These are phyloP conservation scores for Catharus fuscescens DNA, from an alignment of 2,113 vertebrate species.

Conservation along the genomic window DNA sequence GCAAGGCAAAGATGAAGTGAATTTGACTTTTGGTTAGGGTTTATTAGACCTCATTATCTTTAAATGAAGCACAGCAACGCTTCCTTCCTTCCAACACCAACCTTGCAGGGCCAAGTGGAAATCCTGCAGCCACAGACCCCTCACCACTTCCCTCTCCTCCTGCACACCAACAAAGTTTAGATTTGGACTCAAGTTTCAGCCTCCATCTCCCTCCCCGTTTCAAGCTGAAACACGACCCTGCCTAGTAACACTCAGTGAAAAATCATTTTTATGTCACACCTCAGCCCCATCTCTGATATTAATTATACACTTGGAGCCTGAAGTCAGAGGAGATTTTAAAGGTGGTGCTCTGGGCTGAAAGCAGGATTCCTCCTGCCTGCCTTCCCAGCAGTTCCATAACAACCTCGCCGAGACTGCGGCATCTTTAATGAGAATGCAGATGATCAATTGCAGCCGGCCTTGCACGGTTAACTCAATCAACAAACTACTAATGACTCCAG, in stretches of 20 bases:
- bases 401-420: not conserved
- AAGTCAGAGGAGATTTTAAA: conserved; percentile 4
- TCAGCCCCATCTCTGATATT: conserved; percentile 25
- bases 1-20: not conserved
- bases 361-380: not conserved
- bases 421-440: conserved; percentile 60
- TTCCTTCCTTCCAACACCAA: not conserved
- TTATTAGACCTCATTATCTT: conserved; percentile 44
- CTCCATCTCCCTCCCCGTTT: not conserved
- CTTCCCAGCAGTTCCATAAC: not conserved
- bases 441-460: conserved; percentile 64
- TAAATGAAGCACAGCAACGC: conserved; percentile 16
- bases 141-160: not conserved
- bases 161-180: not conserved
- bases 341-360: not conserved
- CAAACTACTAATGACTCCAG: conserved; percentile 64
- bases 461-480: conserved; percentile 65
- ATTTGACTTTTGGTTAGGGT: conserved; percentile 10
- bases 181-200: conserved; percentile 33
- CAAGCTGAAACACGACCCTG: not conserved
- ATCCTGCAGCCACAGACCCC: not conserved
- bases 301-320: not conserved
- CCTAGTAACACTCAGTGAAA: fast-evolving
- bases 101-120: conserved; percentile 1
- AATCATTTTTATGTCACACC: not conserved